These are phyloP conservation scores for Dinocampus coccinellae DNA, from an alignment of 2,888 invertebrate species.

Conservation along the genomic window DNA sequence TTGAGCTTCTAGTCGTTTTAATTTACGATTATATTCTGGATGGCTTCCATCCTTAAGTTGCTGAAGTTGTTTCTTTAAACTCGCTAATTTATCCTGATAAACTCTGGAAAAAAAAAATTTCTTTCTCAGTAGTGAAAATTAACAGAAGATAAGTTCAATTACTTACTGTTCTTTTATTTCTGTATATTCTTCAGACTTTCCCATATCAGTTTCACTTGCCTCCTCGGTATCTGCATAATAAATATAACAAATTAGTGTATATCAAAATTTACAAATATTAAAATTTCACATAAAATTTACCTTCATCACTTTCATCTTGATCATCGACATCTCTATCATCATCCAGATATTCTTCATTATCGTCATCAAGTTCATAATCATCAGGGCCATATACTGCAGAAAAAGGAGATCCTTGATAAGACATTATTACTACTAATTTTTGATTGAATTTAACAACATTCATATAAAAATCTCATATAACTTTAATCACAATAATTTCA, in stretches of 20 bases:
- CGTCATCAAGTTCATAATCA: slow-evolving; percentile 82
- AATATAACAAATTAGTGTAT: slow-evolving; percentile 23
- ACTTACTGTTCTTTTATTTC: slow-evolving; percentile 91
- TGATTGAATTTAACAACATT: neutral
- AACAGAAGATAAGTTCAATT: slow-evolving; percentile 12
- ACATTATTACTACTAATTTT: slow-evolving; percentile 69
- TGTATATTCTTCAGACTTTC: slow-evolving; percentile 83
- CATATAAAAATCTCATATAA: neutral
- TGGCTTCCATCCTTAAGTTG: slow-evolving; percentile 89
- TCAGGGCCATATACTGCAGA: slow-evolving; percentile 76
- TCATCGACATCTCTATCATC: slow-evolving; percentile 79
- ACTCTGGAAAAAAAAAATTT: slow-evolving; percentile 73
- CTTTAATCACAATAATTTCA: neutral
- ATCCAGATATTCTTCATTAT: slow-evolving; percentile 79
- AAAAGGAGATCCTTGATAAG: slow-evolving; percentile 78
- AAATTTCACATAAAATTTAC: slow-evolving; percentile 60
- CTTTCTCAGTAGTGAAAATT: neutral
- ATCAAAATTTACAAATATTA: slow-evolving; percentile 37
- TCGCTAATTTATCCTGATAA: slow-evolving; percentile 91
- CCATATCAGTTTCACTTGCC: slow-evolving; percentile 95
- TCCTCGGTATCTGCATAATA: slow-evolving; percentile 87
- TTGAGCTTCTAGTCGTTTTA: slow-evolving; percentile 85
- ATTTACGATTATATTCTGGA: slow-evolving; percentile 86
- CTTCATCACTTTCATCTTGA: slow-evolving; percentile 74
- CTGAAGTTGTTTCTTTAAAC: slow-evolving; percentile 89